A percentile compares a stretch with the other conserved stretches of the same genome.
Conservation (phyloP, 2,797 vertebrate species). For the Poecilia picta region DNA sequence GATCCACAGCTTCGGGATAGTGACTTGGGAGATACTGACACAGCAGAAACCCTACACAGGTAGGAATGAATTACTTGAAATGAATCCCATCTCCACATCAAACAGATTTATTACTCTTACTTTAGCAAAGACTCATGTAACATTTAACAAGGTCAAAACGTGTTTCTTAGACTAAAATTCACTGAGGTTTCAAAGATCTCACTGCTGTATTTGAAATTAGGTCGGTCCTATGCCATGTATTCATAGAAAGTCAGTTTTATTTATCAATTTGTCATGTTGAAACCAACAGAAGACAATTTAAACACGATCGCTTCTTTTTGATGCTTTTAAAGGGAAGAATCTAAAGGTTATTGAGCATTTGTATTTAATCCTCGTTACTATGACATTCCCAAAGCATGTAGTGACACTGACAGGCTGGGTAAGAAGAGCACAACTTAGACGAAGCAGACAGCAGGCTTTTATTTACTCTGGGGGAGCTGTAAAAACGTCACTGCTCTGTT, state of each 20-base stretch:
- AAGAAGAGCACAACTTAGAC: background rate
- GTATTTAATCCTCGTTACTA: background rate
- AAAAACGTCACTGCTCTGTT: background rate
- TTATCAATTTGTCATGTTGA: background rate
- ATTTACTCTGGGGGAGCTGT: background rate
- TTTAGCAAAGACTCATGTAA: conserved; percentile 9
- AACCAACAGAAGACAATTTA: background rate
- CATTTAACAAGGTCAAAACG: background rate
- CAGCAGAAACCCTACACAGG: conserved; percentile 89
- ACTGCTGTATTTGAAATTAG: background rate
- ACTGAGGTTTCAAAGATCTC: background rate
- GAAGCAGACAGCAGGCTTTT: background rate
- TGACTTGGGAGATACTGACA: conserved; percentile 90
- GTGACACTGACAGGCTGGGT: background rate
- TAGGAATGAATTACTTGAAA: conserved; percentile 59
- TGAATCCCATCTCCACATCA: conserved; percentile 20
- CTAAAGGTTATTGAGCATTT: background rate
- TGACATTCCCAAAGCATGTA: background rate
- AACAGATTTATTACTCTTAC: conserved; percentile 10
- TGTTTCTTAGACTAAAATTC: background rate
- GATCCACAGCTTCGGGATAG: conserved; percentile 84
- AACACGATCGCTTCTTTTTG: background rate
- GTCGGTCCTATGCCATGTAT: background rate
- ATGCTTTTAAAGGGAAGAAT: background rate
- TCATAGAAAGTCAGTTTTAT: background rate